Percentiles rank a stretch among this genome's conserved stretches.
phyloP scores from a whole-genome alignment of 2,888 invertebrate species.

The Plemyria rubiginata region DNA sequence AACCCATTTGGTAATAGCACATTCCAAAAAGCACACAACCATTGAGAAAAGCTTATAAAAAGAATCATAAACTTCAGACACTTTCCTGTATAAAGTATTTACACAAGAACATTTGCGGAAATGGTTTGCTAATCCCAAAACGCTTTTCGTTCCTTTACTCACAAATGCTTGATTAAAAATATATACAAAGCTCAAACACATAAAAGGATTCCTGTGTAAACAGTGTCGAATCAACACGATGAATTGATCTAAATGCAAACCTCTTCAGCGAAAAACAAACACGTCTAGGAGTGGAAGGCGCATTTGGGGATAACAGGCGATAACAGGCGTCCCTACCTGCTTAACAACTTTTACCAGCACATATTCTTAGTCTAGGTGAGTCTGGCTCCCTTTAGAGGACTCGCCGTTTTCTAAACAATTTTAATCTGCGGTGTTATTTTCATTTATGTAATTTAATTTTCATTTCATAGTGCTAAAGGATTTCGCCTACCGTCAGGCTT shows the following conservation, averaged over 20 bases:
- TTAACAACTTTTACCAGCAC: neutral
- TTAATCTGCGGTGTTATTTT: no score
- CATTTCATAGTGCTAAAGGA: no score
- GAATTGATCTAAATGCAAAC: slow-evolving; percentile 77
- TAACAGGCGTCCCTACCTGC: slow-evolving; percentile 1
- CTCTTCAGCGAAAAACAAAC: slow-evolving; percentile 73
- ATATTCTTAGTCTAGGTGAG: neutral
- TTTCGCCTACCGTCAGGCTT: no score
- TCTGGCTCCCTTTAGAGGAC: no score
- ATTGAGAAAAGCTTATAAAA: neutral
- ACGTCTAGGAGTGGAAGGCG: slow-evolving; percentile 59
- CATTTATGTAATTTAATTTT: no score
- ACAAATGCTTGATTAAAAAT: slow-evolving; percentile 44
- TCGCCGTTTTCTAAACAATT: no score
- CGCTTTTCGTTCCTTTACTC: slow-evolving; percentile 24
- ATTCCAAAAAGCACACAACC: neutral
- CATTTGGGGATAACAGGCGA: slow-evolving; percentile 6
- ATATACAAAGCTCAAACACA: slow-evolving; percentile 58
- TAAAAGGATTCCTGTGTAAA: slow-evolving; percentile 74
- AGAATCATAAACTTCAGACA: neutral
- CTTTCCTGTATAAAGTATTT: neutral
- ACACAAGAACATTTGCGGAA: slow-evolving; percentile 1
- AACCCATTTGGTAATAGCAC: neutral
- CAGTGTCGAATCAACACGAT: slow-evolving; percentile 77
- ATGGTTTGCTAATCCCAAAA: slow-evolving; percentile 14